These are phyloP conservation scores for Takifugu bimaculatus DNA, from an alignment of 2,113 vertebrate species.

Conservation along the genomic window DNA sequence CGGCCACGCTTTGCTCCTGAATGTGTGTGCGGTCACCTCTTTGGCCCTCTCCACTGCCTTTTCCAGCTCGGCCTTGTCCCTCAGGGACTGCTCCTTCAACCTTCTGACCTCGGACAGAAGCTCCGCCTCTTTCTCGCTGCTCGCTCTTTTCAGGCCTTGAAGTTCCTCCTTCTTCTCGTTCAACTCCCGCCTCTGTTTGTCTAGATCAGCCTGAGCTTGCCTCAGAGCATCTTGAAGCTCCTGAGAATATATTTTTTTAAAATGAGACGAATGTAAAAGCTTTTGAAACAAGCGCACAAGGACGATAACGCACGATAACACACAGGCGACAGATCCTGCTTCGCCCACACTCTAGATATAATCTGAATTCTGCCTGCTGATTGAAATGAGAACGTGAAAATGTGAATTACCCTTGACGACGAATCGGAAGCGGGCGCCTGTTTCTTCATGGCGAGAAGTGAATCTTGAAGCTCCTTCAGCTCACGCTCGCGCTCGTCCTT, in stretches of 20 bases:
- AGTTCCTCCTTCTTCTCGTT: slow-evolving; percentile 75
- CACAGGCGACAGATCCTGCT: slow-evolving; percentile 20
- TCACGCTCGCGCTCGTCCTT: slow-evolving; percentile 82
- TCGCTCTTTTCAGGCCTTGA: slow-evolving; percentile 63
- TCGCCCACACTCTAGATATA: slow-evolving; percentile 35
- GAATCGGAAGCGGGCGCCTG: slow-evolving; percentile 47
- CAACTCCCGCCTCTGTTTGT: slow-evolving; percentile 64
- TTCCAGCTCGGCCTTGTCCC: slow-evolving; percentile 68
- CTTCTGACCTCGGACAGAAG: slow-evolving; percentile 62
- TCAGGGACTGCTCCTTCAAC: slow-evolving; percentile 71
- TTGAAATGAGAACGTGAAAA: background rate
- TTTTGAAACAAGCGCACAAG: background rate
- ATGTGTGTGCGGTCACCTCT: slow-evolving; percentile 39
- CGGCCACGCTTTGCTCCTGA: background rate
- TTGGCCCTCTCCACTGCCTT: slow-evolving; percentile 57
- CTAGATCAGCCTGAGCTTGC: slow-evolving; percentile 59
- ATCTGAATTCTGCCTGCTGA: slow-evolving; percentile 21
- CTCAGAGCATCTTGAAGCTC: slow-evolving; percentile 67
- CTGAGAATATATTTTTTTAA: slow-evolving; percentile 14
- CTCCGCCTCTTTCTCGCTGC: slow-evolving; percentile 70
- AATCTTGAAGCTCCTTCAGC: slow-evolving; percentile 75
- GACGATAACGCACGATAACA: slow-evolving; percentile 9
- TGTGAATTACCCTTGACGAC: slow-evolving; percentile 55
- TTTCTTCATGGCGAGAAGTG: slow-evolving; percentile 61
- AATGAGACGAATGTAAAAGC: slow-evolving; percentile 5